Evolutionary conservation across 2,888 invertebrate species (phyloP).

Genomic region (Callimorpha dominula): DNA sequence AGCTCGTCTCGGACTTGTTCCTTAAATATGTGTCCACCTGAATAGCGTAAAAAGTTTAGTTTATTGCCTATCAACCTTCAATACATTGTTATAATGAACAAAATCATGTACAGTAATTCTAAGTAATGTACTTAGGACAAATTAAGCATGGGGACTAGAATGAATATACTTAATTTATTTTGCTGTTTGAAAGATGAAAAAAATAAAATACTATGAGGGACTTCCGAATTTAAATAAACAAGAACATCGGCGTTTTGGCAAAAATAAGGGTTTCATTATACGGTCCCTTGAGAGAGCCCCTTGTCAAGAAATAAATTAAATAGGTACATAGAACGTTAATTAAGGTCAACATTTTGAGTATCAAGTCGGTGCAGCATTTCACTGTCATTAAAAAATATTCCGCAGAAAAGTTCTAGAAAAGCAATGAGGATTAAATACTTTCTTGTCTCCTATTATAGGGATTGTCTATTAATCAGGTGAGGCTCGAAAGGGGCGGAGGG

Average conservation of each 20-base stretch:
- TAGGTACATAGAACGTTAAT: slow-evolving; percentile 5
- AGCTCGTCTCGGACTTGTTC: no score
- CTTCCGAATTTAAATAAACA: background rate
- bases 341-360: background rate
- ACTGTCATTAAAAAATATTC: background rate
- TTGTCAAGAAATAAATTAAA: slow-evolving; percentile 15
- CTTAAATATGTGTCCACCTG: no score
- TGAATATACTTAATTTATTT: no score
- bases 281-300: slow-evolving; percentile 13
- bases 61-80: no score
- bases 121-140: no score
- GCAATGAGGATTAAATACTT: background rate
- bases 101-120: no score
- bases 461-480: no score
- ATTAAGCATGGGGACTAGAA: no score
- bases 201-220: background rate
- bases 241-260: background rate
- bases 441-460: no score
- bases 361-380: background rate
- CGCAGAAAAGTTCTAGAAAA: background rate
- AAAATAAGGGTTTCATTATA: slow-evolving; percentile 12
- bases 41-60: no score
- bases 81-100: no score
- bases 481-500: no score
- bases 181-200: background rate